Base-by-base conservation (phyloP, 2,113 vertebrate species). In the Verasper variegatus region DNA sequence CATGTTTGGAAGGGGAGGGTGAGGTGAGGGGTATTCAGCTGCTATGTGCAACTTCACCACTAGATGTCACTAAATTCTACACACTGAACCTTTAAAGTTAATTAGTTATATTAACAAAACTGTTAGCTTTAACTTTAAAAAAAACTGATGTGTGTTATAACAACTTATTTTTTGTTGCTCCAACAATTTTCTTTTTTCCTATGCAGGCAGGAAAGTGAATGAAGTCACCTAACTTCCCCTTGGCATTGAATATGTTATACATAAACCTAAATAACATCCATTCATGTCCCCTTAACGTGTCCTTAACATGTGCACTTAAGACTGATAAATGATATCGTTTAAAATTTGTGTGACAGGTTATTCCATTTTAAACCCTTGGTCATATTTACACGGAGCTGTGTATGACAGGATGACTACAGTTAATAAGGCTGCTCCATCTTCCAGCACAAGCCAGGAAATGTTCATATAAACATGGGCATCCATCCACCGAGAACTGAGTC, bases 381-480 rank as follows among this genome's bases (percentile, higher is more conserved):
- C 11, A 71, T 59, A 61, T 68, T 67, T 40, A 42, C 12, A 60
- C 69, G 54, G 35, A 23, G 51, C 13, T 61, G 45, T 80, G 42
- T 51, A 80, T 80, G 57, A 70, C 27, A 70, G 67, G 76, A 76
- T 76, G 31, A 64, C 23, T 65, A 27, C 26, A 74, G 76, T 85
- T 68, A 55, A 58, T 75, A 71, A 74, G 56, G 42, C 71, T 42
- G 68, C 73, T 85, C 71, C 60, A 75, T 87, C 80, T 83, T 68
- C 57, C 68, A 58, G 70, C 79, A 81, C 68, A 80, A 58, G 65
- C 55, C 82, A 87, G 86, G 76, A 90, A 78, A 83, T 83, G 60
- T 81, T 78, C 52, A 26, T 72, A 49, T 86, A 86, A 87, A 88
- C 87, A 88, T 87, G 77, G 83, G 40, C 84, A 82, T 63, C 52